Base-by-base conservation (phyloP, 2,797 vertebrate species). In the Graptemys geographica region DNA sequence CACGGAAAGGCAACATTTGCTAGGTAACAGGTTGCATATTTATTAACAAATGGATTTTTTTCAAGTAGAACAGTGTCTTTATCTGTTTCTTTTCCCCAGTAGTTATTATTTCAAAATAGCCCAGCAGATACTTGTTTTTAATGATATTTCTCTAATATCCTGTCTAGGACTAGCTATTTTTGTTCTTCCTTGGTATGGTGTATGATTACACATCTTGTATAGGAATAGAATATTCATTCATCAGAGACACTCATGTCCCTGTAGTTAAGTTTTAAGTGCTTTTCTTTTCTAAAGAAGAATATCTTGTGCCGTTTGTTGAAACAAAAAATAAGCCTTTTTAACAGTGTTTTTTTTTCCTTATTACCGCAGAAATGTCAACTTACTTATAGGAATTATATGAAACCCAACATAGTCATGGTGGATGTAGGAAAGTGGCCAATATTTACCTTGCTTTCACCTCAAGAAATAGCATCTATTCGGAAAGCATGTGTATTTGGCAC, bases 381-480 rank as follows among this genome's bases (percentile, higher is more conserved):
- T 84, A 56, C 79, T 59, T 56, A 8, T 98, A 97, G 95, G 95
- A 92, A 72, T 6, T 12, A 74, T 76, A 91, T 95, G 96, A 96
- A 96, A 57, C 93, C 91, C 44, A 93, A 80, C 89, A 96, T 87
- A 98, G 97, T 96, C 97, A 99, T 99, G 99, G 99, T 99, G 98
- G 99, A 99, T 94, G 98, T 99, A 49, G 99, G 99, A 78, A 99
- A 99, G 96, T 99, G 99, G 99, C 99, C 99, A 23, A 98, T 99
- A 92, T 99, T 99, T 96, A 99, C 99, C 86, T 98, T 99, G n/a
- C 98, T 99, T 94, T 98, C 98, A 1, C 97, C 98, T 16, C 99
- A 99, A 95, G 99, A 99, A 88, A 98, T 99, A 11, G 95, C 98
- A 15, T 98, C 98, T 5, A 99, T 99, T 94, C 97, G 98, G 81